Conservation (phyloP, 2,888 invertebrate genomes). For the Pachymerium ferrugineum region DNA sequence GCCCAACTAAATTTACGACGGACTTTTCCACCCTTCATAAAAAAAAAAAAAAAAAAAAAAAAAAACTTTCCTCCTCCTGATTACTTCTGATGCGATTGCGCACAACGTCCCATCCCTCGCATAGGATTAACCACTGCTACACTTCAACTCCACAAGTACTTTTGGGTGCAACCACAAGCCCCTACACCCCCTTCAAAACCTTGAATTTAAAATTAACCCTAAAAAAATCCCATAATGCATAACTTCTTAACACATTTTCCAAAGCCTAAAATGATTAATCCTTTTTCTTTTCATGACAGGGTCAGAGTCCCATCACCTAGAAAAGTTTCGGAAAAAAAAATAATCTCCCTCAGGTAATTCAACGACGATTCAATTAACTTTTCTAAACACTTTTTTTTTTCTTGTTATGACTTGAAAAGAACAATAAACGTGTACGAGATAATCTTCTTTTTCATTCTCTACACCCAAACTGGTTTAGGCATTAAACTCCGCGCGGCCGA, state of each 20-base stretch:
- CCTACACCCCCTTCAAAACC: neutral
- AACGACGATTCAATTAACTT: conserved; percentile 8
- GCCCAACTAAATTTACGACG: neutral
- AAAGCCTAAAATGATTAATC: neutral
- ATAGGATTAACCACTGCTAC: neutral
- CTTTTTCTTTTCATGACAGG: conserved; percentile 13
- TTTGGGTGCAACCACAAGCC: neutral
- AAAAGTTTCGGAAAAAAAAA: neutral
- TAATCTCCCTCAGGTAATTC: neutral
- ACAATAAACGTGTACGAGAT: neutral
- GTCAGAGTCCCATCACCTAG: neutral
- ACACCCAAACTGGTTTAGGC: neutral
- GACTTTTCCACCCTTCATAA: neutral
- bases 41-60: too few species aligned
- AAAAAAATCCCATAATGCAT: neutral
- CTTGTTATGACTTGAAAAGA: neutral
- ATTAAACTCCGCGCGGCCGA: neutral
- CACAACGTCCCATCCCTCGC: neutral
- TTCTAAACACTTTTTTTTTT: neutral
- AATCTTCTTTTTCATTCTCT: neutral
- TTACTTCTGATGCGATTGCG: neutral
- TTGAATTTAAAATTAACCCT: neutral
- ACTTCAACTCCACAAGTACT: neutral
- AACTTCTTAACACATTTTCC: neutral
- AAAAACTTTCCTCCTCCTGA: neutral